Evolutionary conservation across 2,888 invertebrate species (phyloP), one percentile per base, ranked within the genome.

Genomic region (Caenorhabditis auriculariae): DNA sequence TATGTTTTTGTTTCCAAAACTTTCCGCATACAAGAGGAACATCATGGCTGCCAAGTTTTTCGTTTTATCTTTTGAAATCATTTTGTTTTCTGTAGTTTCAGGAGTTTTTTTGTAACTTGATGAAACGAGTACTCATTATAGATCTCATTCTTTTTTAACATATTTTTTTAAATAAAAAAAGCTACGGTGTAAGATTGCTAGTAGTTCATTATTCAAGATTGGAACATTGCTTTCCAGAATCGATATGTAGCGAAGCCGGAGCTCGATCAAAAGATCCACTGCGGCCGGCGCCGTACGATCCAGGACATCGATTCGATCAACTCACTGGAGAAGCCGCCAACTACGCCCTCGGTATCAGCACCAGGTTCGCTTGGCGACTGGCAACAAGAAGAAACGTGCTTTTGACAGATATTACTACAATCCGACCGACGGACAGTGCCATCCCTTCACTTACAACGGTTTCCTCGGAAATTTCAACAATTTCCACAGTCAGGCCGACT

Each of bases 381-480:
- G 5, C 9, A 37, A 15, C 19, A 23, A 51, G 6, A 46, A 9
- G 9, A 12, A 47, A 21, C 27, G 12, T n/a, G 4, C 19, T 5
- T 37, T 17, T 51, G 39, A 26, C 38, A 63, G 73, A 32, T 73
- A 69, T 50, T 73, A 69, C 39, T 73, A 70, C 49, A 71, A 73
- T 46, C 66, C 70, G 12, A 64, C 64, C 9, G 70, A 73, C 39
- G 66, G 67, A 26, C 73, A 70, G 23, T 73, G 73, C 38, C 70
- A 73, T 47, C 66, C 66, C 3, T 73, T 73, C 48, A 70, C 70
- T 6, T 73, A 64, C 54, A 65, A 66, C 39, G 73, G 73, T 15
- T 73, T 70, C 45, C 41, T 73, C 17, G 73, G 73, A 41, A 73
- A 68, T 47, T 73, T 71, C 57, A 73, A 73, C 53, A 73, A 73